Percentiles rank a stretch among this genome's conserved stretches.
These are phyloP conservation scores for Sesamia inferens DNA, from an alignment of 2,888 invertebrate genomes.

Conservation along the genomic window DNA sequence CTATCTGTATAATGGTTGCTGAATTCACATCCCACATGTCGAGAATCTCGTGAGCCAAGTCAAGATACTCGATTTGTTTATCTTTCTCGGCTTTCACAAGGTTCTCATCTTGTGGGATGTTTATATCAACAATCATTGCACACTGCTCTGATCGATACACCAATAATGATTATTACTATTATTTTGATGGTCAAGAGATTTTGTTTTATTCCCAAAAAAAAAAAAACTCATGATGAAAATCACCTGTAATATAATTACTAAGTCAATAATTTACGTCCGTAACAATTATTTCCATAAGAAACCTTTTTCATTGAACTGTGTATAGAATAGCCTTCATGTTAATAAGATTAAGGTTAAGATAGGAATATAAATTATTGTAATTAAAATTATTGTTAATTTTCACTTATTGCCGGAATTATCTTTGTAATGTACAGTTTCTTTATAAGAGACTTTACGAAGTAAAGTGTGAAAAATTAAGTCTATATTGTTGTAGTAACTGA, in stretches of 20 bases:
- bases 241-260: neutral
- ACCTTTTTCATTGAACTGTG: conserved; percentile 63
- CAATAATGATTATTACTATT: neutral
- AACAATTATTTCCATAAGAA: conserved; percentile 22
- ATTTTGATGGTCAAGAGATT: neutral
- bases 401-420: conserved; percentile 63
- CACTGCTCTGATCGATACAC: no score
- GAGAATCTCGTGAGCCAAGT: no score
- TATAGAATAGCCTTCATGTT: conserved; percentile 65
- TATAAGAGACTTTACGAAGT: conserved; percentile 39
- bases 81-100: no score
- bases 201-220: neutral
- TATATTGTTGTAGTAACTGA: neutral
- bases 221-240: no score
- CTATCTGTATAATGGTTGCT: no score
- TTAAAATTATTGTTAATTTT: conserved; percentile 52
- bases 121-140: no score
- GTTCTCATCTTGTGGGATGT: no score
- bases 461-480: neutral
- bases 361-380: conserved; percentile 60
- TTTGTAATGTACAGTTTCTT: conserved; percentile 70
- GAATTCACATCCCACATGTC: no score
- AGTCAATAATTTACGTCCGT: conserved; percentile 33
- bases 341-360: conserved; percentile 55
- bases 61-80: no score